Evolutionary conservation across 37 sponge, comb jelly and placozoan species (phyloP).

Genomic region (Bolinopsis microptera): DNA sequence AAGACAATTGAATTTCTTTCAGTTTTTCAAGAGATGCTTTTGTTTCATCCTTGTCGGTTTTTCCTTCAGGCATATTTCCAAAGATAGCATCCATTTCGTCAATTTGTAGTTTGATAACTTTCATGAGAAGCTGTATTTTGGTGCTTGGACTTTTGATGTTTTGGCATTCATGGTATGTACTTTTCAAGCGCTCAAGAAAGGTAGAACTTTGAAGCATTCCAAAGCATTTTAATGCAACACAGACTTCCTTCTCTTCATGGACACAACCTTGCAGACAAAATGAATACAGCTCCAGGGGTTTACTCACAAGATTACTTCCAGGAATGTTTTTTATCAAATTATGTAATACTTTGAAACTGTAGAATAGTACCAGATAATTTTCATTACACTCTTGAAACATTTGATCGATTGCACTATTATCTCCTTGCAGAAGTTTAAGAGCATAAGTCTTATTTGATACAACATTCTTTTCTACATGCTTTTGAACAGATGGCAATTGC

Average conservation of each 20-base stretch:
- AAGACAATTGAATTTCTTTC: neutral
- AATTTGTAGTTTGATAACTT: neutral
- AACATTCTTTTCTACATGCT: neutral
- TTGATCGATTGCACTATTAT: neutral
- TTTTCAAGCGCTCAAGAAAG: neutral
- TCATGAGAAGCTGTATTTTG: neutral
- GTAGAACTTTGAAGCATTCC: neutral
- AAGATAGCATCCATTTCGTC: constrained; percentile 1
- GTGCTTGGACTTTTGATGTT: neutral
- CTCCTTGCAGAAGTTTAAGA: neutral
- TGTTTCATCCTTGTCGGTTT: neutral
- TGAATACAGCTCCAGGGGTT: constrained; percentile 44
- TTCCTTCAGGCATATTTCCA: neutral
- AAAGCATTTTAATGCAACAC: constrained; percentile 54
- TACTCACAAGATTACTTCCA: constrained; percentile 44
- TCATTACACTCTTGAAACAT: neutral
- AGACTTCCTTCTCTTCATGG: constrained; percentile 1
- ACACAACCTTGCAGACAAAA: constrained; percentile 9
- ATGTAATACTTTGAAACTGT: constrained; percentile 12
- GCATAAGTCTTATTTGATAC: constrained; percentile 4
- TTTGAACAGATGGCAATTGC: constrained; percentile 51
- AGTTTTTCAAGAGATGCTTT: neutral
- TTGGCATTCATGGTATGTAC: neutral
- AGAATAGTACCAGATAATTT: neutral
- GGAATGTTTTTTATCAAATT: constrained; percentile 3